These are phyloP conservation scores for Lathamus discolor DNA, from an alignment of 2,113 vertebrate genomes.

Conservation along the genomic window DNA sequence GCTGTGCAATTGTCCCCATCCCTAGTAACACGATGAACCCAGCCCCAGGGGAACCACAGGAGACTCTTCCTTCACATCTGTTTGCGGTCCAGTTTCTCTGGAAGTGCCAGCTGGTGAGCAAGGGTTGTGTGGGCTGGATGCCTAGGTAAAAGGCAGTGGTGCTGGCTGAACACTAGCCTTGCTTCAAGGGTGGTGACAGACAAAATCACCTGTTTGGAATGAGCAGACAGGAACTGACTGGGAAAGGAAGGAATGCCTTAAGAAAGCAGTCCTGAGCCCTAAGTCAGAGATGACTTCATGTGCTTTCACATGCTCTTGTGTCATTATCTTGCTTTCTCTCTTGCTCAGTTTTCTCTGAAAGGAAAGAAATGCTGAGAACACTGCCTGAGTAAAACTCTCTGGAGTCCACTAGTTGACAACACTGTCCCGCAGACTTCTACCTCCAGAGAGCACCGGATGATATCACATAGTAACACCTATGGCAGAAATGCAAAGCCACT, in stretches of 20 bases:
- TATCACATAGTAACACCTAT: background rate
- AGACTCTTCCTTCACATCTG: background rate
- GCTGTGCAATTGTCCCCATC: background rate
- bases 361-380: background rate
- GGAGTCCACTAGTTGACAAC: fast-evolving
- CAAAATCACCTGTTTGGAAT: background rate
- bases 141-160: background rate
- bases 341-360: background rate
- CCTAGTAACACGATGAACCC: background rate
- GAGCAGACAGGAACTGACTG: background rate
- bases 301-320: background rate
- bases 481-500: background rate
- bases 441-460: background rate
- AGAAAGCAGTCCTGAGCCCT: background rate
- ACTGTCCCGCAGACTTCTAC: background rate
- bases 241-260: background rate
- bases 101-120: conserved; percentile 18
- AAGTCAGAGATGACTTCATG: background rate
- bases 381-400: background rate
- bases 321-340: background rate
- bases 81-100: background rate
- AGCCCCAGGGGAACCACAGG: background rate
- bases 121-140: background rate
- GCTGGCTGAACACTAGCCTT: background rate
- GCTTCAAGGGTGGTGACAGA: background rate